Base-by-base conservation (phyloP, 2,113 vertebrate genomes). In the Jaculus jaculus region DNA sequence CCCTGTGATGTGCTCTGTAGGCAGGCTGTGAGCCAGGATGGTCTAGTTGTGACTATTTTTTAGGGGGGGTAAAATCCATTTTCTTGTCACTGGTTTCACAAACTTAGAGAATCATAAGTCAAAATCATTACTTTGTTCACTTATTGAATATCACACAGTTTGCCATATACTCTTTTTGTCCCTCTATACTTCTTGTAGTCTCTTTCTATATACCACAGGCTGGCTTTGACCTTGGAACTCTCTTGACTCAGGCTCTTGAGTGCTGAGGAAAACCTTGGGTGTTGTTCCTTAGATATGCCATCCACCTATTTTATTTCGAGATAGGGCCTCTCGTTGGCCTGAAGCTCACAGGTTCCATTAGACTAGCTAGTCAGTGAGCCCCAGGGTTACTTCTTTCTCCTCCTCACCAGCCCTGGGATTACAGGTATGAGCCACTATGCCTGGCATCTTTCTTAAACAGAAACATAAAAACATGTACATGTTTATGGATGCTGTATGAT, bases 31-130 rank as follows among this genome's bases (percentile, higher is more conserved):
- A n/a, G 68, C 28, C 20, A 16, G 13, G 72, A 39, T 1, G 17
- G 9, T 39, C 23, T 72, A 34, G 26, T 42, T 74, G 24, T 87
- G 34, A 94, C 16, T 54, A 0, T 78, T 87, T 82, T 79, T 2
- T 28, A 83, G 21, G 30, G 16, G 8, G 20, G 84, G 6, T 2
- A 28, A 60, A 42, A 4, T 13, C 30, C 8, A 1, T 63, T 81
- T 91, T 85, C 84, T 89, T 21, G 84, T 90, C 30, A 34, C 20
- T 65, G 30, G 28, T 32, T 39, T 95, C n/a, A 78, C 7, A 78
- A 0, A 34, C 87, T 87, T 51, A 94, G 47, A 42, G 37, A 65
- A 78, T 93, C 63, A 39, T 39, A 87, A 84, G 58, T 89, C 16
- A 21, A 54, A 30, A 32, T 91, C 15, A 54, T 80, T 39, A 79